Percentiles rank a stretch among this genome's conserved stretches.
phyloP scores from a whole-genome alignment of 2,888 invertebrate species.

The Xestobium rufovillosum region DNA sequence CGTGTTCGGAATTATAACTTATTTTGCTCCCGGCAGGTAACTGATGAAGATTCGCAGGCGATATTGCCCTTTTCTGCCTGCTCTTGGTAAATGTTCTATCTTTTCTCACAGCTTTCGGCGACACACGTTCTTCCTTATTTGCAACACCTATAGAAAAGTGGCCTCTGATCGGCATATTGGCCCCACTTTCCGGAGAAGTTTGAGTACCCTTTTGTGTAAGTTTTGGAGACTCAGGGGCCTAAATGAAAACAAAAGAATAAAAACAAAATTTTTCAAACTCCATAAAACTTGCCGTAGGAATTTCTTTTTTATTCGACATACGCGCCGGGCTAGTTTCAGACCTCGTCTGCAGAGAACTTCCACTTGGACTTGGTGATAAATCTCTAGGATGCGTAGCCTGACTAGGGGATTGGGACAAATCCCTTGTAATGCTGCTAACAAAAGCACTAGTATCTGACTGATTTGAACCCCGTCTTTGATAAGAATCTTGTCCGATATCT shows the following conservation, averaged over 20 bases:
- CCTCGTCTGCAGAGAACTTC: conserved; percentile 47
- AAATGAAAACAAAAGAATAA: neutral
- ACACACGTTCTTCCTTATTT: conserved; percentile 49
- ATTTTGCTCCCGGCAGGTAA: conserved; percentile 36
- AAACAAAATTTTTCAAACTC: too few relatives aligned
- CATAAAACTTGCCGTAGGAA: too few relatives aligned
- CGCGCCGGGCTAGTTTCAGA: conserved; percentile 47
- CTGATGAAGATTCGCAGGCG: conserved; percentile 42
- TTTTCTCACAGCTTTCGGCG: conserved; percentile 50
- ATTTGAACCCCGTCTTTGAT: conserved; percentile 49
- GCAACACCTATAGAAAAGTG: conserved; percentile 56
- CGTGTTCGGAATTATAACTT: conserved; percentile 47
- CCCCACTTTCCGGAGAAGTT: conserved; percentile 56
- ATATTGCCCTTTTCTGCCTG: conserved; percentile 44
- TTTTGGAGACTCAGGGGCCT: conserved; percentile 23
- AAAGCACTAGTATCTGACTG: conserved; percentile 56
- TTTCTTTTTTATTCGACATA: conserved; percentile 42
- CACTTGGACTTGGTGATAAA: conserved; percentile 48
- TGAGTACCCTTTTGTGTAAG: conserved; percentile 62
- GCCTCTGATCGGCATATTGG: conserved; percentile 39
- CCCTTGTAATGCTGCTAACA: conserved; percentile 54
- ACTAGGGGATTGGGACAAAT: conserved; percentile 53
- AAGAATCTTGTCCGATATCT: conserved; percentile 39
- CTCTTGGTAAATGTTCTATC: conserved; percentile 46
- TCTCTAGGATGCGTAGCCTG: conserved; percentile 47